phyloP scores from a whole-genome alignment of 2,113 vertebrate genomes.

The Cephalopterus ornatus region DNA sequence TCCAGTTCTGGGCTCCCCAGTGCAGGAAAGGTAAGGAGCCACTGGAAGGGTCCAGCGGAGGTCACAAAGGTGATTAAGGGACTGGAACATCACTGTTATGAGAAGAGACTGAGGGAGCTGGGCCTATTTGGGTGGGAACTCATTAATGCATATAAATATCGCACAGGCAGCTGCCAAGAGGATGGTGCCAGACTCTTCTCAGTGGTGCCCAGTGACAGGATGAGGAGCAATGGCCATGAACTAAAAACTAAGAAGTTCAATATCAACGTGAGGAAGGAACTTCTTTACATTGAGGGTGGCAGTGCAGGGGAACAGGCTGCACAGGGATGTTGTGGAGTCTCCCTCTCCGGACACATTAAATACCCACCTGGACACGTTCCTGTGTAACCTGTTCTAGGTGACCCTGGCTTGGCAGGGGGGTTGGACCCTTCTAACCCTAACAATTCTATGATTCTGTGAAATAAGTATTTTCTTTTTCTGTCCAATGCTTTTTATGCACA shows the following conservation, averaged over 20 bases:
- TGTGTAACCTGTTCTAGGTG: neutral
- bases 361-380: neutral
- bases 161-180: neutral
- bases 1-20: neutral
- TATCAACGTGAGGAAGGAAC: neutral
- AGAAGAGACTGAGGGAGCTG: neutral
- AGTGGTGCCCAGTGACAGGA: neutral
- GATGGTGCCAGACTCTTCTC: neutral
- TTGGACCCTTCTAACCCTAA: neutral
- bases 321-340: fast-evolving
- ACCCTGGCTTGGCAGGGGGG: neutral
- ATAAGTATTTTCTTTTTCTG: neutral
- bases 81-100: neutral
- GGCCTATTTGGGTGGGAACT: neutral
- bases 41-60: neutral
- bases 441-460: neutral
- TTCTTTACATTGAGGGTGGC: fast-evolving
- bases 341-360: neutral
- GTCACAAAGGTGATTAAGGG: no score
- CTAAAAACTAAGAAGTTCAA: neutral
- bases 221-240: neutral
- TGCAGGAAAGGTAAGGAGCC: neutral
- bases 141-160: neutral
- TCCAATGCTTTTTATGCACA: neutral
- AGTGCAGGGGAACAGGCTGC: neutral